These are phyloP conservation scores for Noctua janthe DNA, from an alignment of 2,888 invertebrate species.

Conservation along the genomic window DNA sequence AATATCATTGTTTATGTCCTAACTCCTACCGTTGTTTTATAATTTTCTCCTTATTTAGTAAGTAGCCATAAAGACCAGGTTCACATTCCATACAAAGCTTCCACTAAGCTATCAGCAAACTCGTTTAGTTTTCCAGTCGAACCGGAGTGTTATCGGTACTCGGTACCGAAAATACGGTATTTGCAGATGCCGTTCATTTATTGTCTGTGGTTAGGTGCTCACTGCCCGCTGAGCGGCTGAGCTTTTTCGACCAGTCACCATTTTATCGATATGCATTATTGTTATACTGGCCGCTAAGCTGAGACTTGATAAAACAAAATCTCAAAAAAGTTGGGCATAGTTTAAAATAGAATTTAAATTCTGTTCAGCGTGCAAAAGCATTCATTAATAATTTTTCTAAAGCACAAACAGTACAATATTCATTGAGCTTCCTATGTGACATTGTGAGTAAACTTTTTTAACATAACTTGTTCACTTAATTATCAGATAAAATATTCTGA, in stretches of 20 bases:
- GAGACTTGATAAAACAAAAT: not conserved
- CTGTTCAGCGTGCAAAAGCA: not conserved
- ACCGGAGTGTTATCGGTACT: conserved; percentile 49
- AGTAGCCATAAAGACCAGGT: conserved; percentile 21
- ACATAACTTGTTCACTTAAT: conserved; percentile 15
- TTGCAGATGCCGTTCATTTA: conserved; percentile 59
- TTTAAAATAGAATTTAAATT: conserved; percentile 5
- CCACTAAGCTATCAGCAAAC: conserved; percentile 40
- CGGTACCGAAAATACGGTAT: conserved; percentile 57
- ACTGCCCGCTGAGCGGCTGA: not conserved
- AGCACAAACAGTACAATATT: not conserved
- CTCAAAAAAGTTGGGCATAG: not conserved
- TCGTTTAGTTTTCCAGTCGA: conserved; percentile 37
- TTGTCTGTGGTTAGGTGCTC: conserved; percentile 57
- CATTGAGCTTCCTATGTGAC: not conserved
- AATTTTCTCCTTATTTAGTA: conserved; percentile 1
- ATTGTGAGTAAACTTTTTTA: not conserved
- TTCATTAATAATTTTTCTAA: not conserved
- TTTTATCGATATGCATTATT: not conserved
- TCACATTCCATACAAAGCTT: conserved; percentile 43
- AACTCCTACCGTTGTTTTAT: not conserved
- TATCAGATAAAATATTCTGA: conserved; percentile 14
- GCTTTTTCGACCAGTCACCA: conserved; percentile 11
- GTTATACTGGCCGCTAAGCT: not conserved
- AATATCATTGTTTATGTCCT: not conserved